Percentiles rank a stretch among this genome's conserved stretches.
These are phyloP conservation scores for Loris lydekkerianus DNA, from an alignment of 2,797 vertebrate species.

Conservation along the genomic window DNA sequence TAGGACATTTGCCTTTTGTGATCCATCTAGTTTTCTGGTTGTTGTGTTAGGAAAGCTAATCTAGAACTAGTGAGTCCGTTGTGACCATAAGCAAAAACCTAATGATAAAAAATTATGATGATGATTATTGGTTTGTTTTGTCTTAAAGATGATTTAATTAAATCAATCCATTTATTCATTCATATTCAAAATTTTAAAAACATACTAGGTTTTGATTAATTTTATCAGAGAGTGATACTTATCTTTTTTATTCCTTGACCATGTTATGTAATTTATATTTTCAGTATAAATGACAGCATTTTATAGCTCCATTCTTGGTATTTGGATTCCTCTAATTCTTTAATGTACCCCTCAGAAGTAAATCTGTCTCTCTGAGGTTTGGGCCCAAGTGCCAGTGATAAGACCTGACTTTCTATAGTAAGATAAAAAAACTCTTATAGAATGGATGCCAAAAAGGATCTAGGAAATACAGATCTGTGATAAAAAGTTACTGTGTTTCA, in stretches of 20 bases:
- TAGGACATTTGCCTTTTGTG: not conserved
- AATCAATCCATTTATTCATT: not conserved
- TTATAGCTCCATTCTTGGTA: not conserved
- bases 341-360: conserved; percentile 45
- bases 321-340: conserved; percentile 28
- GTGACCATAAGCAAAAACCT: conserved; percentile 9
- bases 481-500: conserved; percentile 61
- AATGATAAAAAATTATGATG: conserved; percentile 4
- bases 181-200: not conserved
- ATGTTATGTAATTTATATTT: not conserved
- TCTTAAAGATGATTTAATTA: not conserved
- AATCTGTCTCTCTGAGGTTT: conserved; percentile 28
- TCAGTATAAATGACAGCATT: not conserved
- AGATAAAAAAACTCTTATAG: not conserved
- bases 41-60: not conserved
- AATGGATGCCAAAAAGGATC: not conserved
- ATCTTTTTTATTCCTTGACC: not conserved
- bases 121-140: not conserved
- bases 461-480: conserved; percentile 23
- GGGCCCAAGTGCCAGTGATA: not conserved
- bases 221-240: not conserved
- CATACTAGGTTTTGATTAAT: conserved; percentile 14
- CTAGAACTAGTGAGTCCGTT: not conserved
- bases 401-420: conserved; percentile 21
- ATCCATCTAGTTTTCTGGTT: not conserved